Conservation (phyloP, 2,797 vertebrate genomes). For the Rhincodon typus region DNA sequence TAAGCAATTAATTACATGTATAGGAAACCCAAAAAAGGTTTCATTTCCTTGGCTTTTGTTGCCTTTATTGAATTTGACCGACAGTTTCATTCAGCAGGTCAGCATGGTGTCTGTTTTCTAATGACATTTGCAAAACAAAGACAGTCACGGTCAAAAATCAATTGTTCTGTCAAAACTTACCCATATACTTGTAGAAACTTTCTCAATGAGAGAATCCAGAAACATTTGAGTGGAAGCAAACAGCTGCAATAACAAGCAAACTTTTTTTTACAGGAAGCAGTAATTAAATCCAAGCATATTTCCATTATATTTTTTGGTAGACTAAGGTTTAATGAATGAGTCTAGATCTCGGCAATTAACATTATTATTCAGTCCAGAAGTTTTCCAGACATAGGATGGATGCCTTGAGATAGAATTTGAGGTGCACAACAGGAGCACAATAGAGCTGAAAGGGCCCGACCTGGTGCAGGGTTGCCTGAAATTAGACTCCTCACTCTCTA, state of each 20-base stretch:
- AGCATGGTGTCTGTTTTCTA: conserved; percentile 53
- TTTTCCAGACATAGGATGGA: not conserved
- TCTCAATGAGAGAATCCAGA: not conserved
- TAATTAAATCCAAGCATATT: not conserved
- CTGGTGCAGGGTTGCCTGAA: too few species aligned
- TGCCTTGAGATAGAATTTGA: not conserved
- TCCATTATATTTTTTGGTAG: not conserved
- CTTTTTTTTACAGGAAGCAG: not conserved
- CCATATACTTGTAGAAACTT: not conserved
- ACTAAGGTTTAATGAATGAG: not conserved
- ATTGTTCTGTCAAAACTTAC: conserved; percentile 45
- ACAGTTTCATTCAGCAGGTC: conserved; percentile 50
- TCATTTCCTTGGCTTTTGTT: conserved; percentile 57
- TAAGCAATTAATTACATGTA: conserved; percentile 51
- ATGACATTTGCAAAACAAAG: conserved; percentile 63
- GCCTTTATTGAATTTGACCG: conserved; percentile 47
- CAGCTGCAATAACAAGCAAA: conserved; percentile 3
- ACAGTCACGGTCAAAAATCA: conserved; percentile 58
- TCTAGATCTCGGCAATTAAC: not conserved
- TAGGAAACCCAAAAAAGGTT: conserved; percentile 53
- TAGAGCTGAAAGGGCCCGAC: too few species aligned
- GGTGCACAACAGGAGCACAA: not conserved
- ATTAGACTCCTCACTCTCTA: too few species aligned
- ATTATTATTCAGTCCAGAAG: not conserved
- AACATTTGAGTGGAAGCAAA: not conserved